phyloP scores from a whole-genome alignment of 2,797 vertebrate species.

The Epinephelus coioides region DNA sequence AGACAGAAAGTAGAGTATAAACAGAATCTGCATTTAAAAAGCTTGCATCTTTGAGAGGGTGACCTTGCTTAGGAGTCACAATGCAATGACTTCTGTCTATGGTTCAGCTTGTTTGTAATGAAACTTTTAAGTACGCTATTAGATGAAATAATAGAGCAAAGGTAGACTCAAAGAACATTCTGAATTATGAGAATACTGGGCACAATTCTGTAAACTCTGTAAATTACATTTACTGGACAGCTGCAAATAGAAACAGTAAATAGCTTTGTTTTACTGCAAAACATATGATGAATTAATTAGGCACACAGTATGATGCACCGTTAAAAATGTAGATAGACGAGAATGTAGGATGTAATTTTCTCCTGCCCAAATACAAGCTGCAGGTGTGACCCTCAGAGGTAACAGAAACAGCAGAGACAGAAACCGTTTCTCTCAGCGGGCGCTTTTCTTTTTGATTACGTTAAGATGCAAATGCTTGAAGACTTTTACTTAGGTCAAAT shows the following conservation, averaged over 20 bases:
- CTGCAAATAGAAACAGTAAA: background rate
- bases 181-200: background rate
- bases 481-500: background rate
- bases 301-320: background rate
- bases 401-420: slow-evolving; percentile 3
- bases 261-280: background rate
- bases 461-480: slow-evolving; percentile 24
- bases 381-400: background rate
- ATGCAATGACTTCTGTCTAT: background rate
- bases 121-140: background rate
- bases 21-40: slow-evolving; percentile 29
- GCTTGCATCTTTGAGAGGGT: slow-evolving; percentile 11
- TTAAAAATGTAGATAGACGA: background rate
- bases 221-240: slow-evolving; percentile 2
- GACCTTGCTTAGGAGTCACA: slow-evolving; percentile 20
- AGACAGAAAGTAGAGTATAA: slow-evolving; percentile 29
- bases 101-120: slow-evolving; percentile 1
- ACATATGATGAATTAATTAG: background rate
- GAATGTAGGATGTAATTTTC: background rate
- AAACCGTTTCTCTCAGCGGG: background rate
- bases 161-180: background rate
- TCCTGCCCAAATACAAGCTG: slow-evolving; percentile 4
- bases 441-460: slow-evolving; percentile 10
- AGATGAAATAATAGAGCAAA: background rate
- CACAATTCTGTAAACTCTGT: background rate